phyloP scores from a whole-genome alignment of 2,888 invertebrate species.

The Machimus atricapillus region DNA sequence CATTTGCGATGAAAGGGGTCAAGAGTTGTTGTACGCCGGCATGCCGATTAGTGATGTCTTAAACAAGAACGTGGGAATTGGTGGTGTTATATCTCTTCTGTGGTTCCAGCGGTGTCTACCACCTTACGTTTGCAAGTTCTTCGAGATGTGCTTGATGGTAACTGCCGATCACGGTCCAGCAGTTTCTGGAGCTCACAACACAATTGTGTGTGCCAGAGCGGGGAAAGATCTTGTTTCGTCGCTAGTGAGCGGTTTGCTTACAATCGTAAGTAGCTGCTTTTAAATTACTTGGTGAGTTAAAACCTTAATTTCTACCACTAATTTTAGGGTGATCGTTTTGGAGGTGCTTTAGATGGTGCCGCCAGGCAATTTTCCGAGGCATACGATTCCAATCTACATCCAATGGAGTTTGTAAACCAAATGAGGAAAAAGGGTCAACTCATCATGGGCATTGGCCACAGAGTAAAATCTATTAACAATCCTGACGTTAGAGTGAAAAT shows the following conservation, averaged over 20 bases:
- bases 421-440: conserved; percentile 97
- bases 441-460: conserved; percentile 99
- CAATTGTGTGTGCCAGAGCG: conserved; percentile 96
- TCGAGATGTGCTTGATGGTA: conserved; percentile 98
- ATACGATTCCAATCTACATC: conserved; percentile 91
- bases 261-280: conserved; percentile 77
- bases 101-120: conserved; percentile 99
- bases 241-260: conserved; percentile 93
- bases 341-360: conserved; percentile 97
- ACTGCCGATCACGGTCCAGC: conserved; percentile 99
- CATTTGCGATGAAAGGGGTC: conserved; percentile 98
- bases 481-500: conserved; percentile 98
- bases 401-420: conserved; percentile 98
- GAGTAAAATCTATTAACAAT: conserved; percentile 92
- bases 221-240: conserved; percentile 97
- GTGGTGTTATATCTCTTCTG: conserved; percentile 94
- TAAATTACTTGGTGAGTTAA: neutral
- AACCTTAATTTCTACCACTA: neutral
- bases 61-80: conserved; percentile 94
- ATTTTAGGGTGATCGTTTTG: conserved; percentile 92
- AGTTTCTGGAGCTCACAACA: conserved; percentile 98
- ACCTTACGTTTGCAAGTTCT: conserved; percentile 92
- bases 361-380: conserved; percentile 97
- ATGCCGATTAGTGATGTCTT: conserved; percentile 88
- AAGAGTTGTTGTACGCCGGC: conserved; percentile 96